Base-by-base conservation (phyloP, 2,888 invertebrate species). In the Patella caerulea region DNA sequence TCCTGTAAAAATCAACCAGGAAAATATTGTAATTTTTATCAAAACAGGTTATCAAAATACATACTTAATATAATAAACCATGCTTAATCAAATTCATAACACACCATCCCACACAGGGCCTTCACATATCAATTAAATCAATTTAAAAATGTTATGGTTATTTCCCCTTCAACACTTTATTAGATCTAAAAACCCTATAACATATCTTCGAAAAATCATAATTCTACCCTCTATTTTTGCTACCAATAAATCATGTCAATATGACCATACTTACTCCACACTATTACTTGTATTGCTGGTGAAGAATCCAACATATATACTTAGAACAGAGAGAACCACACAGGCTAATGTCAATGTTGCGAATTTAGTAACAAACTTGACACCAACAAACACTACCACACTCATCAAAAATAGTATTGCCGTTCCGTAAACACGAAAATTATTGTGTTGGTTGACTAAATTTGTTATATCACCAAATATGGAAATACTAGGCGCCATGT, bases 351-450 rank as follows among this genome's bases (percentile, higher is more conserved):
- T 98, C 80, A 99, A 94, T 3, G 98, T 96, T 53, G 99, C 99
- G 91, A 99, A 98, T 93, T 98, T 98, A 94, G 98, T 98, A 88
- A 99, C 99, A 92, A 99, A 99, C 92, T 97, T 97, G 77, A 99
- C 99, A 76, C 99, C 99, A 84, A 99, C 93, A 92, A 96, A 98
- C 83, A 99, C 99, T 86, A 96, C 95, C 79, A 94, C 94, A 87
- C 97, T 96, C 95, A 99, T 97, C 84, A 98, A 92, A 83, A 96
- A 89, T 75, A 99, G 94, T 79, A 99, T 93, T 34, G 95, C 92
- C 5, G 98, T 96, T 79, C 98, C 99, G 92, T 98, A 99, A 75
- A 99, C 96, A 71, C 99, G 95, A 92, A 98, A 98, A 93, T 99
- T 99, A 94, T 99, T 98, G 93, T 97, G 97, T 24, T 88, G 96